Evolutionary conservation across 2,888 invertebrate genomes (phyloP), one percentile per base, ranked within the genome.

Genomic region (Drosophila limbata): DNA sequence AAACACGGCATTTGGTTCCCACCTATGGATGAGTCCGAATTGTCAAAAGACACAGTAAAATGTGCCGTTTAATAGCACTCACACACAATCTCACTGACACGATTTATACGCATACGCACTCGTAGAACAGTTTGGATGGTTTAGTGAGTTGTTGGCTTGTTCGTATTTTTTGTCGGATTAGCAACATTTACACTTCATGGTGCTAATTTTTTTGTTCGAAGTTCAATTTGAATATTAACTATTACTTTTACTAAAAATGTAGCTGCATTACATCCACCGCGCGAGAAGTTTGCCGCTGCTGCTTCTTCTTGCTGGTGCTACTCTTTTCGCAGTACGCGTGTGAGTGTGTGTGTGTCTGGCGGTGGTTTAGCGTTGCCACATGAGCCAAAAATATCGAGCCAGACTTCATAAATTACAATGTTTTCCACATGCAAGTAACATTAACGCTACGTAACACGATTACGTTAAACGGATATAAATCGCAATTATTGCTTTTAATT

Each of bases 231-330:
- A 51, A n/a, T 55, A 55, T 45, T 53, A 28, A 33, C 17, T 15
- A 57, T 57, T 44, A 39, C 39, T 55, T 73, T 68, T 42, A 44
- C 39, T 50, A 62, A 9, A 62, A 69, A 55, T 68, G 73, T 63
- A 59, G 52, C 39, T 87, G 71, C 67, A 67, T 67, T 65, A 70
- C 50, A 71, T 73, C 59, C 81, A 75, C 79, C 85, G 79, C 75
- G 77, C 75, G 65, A 79, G 79, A 85, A 85, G 72, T 80, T 88
- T 80, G 86, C 83, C 88, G 83, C 83, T 84, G 77, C 78, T 82
- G 28, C 77, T 72, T 71, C 87, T 72, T 76, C 71, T 80, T 78
- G 47, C 50, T 75, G 59, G 63, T 65, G 64, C 47, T 68, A 73
- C 79, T 81, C 79, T 72, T 70, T 88, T 84, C 81, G 83, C 86